phyloP scores from a whole-genome alignment of 2,113 vertebrate genomes.

The Erythrocebus patas region DNA sequence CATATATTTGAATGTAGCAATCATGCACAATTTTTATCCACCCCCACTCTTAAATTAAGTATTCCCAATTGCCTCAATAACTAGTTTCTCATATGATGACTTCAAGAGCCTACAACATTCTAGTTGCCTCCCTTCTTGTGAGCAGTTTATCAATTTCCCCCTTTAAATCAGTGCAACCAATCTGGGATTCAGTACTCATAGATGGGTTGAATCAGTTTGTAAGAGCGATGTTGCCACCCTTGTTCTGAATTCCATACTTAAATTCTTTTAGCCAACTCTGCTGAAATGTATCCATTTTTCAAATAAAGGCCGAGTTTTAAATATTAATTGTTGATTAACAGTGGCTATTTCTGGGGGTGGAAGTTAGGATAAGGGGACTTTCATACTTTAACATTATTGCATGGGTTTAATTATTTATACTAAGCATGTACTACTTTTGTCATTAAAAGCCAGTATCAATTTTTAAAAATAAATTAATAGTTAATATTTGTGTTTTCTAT shows the following conservation, averaged over 20 bases:
- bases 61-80: neutral
- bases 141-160: neutral
- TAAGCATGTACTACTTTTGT: neutral
- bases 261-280: neutral
- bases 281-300: neutral
- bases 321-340: neutral
- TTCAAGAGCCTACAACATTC: neutral
- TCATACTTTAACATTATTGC: neutral
- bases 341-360: neutral
- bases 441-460: neutral
- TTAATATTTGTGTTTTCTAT: neutral
- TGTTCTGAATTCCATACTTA: neutral
- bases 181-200: neutral
- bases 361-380: neutral
- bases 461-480: neutral
- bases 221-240: neutral
- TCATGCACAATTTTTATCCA: neutral
- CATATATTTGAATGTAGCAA: neutral
- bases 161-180: neutral
- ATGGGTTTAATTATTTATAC: slow-evolving; percentile 19
- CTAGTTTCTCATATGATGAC: neutral
- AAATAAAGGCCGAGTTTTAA: slow-evolving; percentile 40
- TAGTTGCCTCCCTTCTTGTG: neutral
- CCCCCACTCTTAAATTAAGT: neutral
- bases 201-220: neutral